Percentiles rank a stretch among this genome's conserved stretches.
Evolutionary conservation across 2,113 vertebrate genomes (phyloP).

Genomic region (Perognathus longimembris): DNA sequence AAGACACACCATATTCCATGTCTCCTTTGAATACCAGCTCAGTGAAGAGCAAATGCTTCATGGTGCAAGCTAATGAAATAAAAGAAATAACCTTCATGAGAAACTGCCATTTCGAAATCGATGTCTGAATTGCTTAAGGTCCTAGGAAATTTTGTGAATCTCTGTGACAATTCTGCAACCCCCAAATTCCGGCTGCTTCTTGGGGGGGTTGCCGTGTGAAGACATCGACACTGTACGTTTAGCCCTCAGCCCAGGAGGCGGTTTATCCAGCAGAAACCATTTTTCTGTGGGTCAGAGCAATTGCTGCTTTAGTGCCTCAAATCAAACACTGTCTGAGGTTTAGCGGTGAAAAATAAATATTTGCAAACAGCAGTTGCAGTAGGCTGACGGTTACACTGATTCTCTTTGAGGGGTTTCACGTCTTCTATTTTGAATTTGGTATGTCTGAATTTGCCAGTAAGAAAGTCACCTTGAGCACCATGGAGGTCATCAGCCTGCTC

Average conservation of each 20-base stretch:
- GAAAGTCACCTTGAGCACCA: slow-evolving; percentile 46
- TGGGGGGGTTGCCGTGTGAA: slow-evolving; percentile 55
- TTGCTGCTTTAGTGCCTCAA: slow-evolving; percentile 82
- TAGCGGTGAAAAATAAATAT: slow-evolving; percentile 87
- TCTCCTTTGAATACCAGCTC: slow-evolving; percentile 31
- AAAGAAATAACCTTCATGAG: slow-evolving; percentile 20
- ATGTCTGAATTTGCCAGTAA: slow-evolving; percentile 72
- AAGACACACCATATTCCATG: not conserved
- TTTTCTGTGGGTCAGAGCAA: slow-evolving; percentile 75
- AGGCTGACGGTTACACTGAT: slow-evolving; percentile 56
- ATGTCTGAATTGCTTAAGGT: slow-evolving; percentile 46
- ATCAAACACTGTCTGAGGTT: slow-evolving; percentile 82
- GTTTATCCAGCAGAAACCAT: slow-evolving; percentile 78
- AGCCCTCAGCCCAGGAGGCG: slow-evolving; percentile 66
- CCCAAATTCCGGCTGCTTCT: slow-evolving; percentile 60
- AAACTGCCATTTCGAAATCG: slow-evolving; percentile 41
- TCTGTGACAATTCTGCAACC: slow-evolving; percentile 58
- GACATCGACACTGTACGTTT: slow-evolving; percentile 28
- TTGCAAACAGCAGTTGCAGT: slow-evolving; percentile 76
- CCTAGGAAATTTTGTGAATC: slow-evolving; percentile 62
- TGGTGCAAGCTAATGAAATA: slow-evolving; percentile 20
- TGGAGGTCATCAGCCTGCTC: slow-evolving; percentile 53
- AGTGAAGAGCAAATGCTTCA: not conserved
- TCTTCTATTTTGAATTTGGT: slow-evolving; percentile 69
- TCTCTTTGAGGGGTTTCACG: slow-evolving; percentile 75